phyloP scores from a whole-genome alignment of 2,113 vertebrate species.

The Dunckerocampus dactyliophorus region DNA sequence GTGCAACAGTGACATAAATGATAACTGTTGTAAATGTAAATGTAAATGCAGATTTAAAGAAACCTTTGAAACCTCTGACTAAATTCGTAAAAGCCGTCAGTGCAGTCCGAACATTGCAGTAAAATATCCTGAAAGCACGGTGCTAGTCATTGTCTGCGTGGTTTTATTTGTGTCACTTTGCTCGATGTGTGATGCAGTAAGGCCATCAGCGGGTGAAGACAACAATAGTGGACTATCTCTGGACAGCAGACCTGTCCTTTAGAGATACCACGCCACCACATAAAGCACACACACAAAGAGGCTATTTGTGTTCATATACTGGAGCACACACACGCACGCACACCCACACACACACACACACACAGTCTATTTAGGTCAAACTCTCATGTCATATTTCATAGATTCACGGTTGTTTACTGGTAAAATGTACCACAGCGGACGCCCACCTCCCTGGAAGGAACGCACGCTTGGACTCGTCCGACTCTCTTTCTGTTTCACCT shows the following conservation, averaged over 20 bases:
- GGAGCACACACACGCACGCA: conserved; percentile 4
- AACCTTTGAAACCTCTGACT: too few relatives aligned
- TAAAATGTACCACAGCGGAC: conserved; percentile 25
- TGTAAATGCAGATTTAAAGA: too few relatives aligned
- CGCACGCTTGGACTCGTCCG: conserved; percentile 39
- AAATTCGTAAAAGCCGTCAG: too few relatives aligned
- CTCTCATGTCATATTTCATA: conserved; percentile 44
- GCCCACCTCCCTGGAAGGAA: conserved; percentile 32
- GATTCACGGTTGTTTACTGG: conserved; percentile 44
- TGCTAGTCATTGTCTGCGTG: neutral
- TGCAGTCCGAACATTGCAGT: too few relatives aligned
- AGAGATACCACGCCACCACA: conserved; percentile 7
- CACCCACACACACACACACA: neutral
- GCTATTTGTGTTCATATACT: neutral
- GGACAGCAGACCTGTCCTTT: conserved; percentile 45
- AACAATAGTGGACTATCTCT: conserved; percentile 56
- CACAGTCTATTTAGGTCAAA: conserved; percentile 54
- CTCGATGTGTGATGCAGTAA: conserved; percentile 33
- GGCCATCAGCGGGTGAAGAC: conserved; percentile 47
- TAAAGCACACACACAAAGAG: neutral
- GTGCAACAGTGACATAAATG: too few relatives aligned
- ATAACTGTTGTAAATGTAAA: too few relatives aligned
- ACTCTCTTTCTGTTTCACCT: conserved; percentile 54
- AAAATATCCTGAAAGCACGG: neutral
- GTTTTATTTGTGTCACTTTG: conserved; percentile 23